Conservation (phyloP, 2,113 vertebrate genomes). For the Apistogramma diplotaenia region DNA sequence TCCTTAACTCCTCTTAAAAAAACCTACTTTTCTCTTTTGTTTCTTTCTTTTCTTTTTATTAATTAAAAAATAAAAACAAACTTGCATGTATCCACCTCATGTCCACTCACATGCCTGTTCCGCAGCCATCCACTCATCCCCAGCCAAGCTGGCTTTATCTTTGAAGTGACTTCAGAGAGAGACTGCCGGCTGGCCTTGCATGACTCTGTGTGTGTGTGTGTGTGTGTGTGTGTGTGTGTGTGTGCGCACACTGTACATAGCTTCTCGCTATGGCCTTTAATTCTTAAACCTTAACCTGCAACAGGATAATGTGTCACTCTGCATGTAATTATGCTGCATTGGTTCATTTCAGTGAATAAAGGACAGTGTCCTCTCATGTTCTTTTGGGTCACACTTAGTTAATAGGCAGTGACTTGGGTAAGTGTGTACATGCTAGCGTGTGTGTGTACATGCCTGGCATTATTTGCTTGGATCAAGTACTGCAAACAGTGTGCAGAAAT, state of each 20-base stretch:
- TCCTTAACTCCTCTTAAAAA: slow-evolving; percentile 18
- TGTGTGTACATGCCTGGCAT: neutral
- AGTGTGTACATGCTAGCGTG: neutral
- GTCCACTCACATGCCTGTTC: slow-evolving; percentile 48
- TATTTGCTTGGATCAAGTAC: neutral
- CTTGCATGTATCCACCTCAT: neutral
- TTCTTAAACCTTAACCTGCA: slow-evolving; percentile 36
- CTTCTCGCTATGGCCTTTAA: slow-evolving; percentile 10
- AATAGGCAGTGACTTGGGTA: slow-evolving; percentile 27
- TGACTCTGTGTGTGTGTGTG: slow-evolving; percentile 1
- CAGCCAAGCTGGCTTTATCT: slow-evolving; percentile 69
- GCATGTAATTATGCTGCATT: slow-evolving; percentile 15
- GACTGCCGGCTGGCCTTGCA: slow-evolving; percentile 26
- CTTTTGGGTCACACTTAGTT: slow-evolving; percentile 27
- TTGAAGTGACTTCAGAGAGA: slow-evolving; percentile 73
- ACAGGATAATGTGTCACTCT: slow-evolving; percentile 15
- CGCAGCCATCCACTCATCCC: slow-evolving; percentile 52
- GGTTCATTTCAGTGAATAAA: slow-evolving; percentile 45
- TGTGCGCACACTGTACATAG: slow-evolving; percentile 6
- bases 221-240: slow-evolving; percentile 6
- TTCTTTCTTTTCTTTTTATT: neutral
- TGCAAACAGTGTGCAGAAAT: neutral
- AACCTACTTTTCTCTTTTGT: neutral
- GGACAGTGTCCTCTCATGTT: slow-evolving; percentile 33
- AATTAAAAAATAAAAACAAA: neutral